A percentile compares a stretch with the other conserved stretches of the same genome.
Conservation (phyloP, 2,113 vertebrate species). For the Bos javanicus region DNA sequence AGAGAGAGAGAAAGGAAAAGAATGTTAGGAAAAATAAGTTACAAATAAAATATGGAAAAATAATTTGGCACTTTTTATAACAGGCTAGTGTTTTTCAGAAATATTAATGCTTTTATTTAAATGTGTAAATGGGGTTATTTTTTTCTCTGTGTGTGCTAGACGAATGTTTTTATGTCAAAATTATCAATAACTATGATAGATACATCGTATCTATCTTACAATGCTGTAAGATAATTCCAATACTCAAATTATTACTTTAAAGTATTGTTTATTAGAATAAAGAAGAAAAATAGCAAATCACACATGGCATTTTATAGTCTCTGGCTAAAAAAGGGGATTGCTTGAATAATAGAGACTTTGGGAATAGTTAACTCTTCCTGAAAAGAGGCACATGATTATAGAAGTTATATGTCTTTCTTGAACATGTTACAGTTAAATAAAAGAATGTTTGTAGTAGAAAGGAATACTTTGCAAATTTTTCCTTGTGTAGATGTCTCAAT, state of each 20-base stretch:
- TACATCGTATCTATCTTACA: neutral
- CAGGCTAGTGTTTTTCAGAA: neutral
- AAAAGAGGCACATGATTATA: neutral
- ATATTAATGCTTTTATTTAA: neutral
- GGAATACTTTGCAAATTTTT: neutral
- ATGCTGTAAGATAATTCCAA: neutral
- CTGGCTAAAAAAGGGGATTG: neutral
- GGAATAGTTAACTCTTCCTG: neutral
- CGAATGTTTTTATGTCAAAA: neutral
- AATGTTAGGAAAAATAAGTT: neutral
- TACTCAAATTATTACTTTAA: neutral
- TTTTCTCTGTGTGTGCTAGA: neutral
- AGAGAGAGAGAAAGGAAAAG: neutral
- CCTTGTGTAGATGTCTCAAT: neutral
- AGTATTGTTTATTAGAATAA: neutral
- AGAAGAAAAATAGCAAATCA: neutral
- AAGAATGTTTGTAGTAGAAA: neutral
- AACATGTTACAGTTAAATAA: neutral
- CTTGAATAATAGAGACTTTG: neutral
- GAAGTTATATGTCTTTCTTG: neutral
- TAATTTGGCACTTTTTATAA: neutral
- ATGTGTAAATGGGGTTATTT: neutral
- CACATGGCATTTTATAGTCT: neutral
- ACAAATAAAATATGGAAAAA: neutral
- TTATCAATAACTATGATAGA: neutral